phyloP scores from a whole-genome alignment of 2,888 invertebrate species.

The Carterocephalus palaemon region DNA sequence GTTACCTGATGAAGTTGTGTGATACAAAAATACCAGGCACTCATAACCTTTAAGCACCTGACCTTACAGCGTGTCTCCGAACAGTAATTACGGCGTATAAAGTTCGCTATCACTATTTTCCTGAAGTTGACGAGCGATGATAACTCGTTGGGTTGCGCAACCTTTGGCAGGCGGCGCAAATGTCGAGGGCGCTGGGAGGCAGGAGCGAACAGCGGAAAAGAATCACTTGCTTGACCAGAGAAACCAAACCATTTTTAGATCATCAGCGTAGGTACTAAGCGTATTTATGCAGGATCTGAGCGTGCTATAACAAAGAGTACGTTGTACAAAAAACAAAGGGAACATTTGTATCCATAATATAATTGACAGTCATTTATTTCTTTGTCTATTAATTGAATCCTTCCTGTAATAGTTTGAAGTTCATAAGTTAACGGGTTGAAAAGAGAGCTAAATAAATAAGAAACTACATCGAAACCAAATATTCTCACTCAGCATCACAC shows the following conservation, averaged over 20 bases:
- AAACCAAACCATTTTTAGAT: too few relatives aligned
- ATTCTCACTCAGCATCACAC: too few relatives aligned
- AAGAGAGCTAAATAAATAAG: too few relatives aligned
- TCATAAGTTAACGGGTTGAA: too few relatives aligned
- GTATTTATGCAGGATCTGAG: not conserved
- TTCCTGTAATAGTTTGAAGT: too few relatives aligned
- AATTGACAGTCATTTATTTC: not conserved
- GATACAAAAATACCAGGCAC: not conserved
- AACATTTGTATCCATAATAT: not conserved
- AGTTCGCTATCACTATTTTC: slow-evolving; percentile 39
- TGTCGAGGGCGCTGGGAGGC: slow-evolving; percentile 47
- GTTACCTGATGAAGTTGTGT: too few relatives aligned
- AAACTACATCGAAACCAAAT: too few relatives aligned
- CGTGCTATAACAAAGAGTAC: not conserved
- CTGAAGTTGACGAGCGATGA: slow-evolving; percentile 54
- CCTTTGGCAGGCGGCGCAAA: slow-evolving; percentile 56
- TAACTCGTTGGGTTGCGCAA: slow-evolving; percentile 56
- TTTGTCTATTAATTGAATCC: too few relatives aligned
- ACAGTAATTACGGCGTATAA: slow-evolving; percentile 18
- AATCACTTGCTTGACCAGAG: too few relatives aligned
- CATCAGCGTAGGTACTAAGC: not conserved
- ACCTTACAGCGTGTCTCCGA: slow-evolving; percentile 8
- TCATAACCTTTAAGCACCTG: not conserved
- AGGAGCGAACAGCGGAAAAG: slow-evolving; percentile 32
- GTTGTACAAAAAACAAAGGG: not conserved